Conservation (phyloP, 2,888 invertebrate genomes). For the Amphipoea lucens region DNA sequence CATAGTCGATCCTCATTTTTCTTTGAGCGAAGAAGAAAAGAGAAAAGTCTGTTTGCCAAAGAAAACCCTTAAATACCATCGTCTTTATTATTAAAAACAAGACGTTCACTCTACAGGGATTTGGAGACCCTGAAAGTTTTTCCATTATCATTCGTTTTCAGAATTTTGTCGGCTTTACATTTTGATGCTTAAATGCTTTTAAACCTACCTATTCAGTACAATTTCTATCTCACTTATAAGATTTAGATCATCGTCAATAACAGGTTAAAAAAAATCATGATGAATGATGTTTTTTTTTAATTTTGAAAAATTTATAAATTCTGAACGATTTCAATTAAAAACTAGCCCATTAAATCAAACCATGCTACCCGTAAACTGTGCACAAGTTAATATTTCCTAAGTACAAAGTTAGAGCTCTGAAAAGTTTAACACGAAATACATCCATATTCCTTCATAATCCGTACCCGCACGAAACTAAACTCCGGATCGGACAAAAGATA, state of each 20-base stretch:
- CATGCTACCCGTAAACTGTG: neutral
- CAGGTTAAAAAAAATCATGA: neutral
- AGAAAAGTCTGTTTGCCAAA: neutral
- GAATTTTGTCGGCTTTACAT: neutral
- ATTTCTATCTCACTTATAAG: neutral
- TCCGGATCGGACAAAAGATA: constrained; percentile 30
- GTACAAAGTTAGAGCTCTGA: constrained; percentile 12
- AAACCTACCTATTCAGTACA: neutral
- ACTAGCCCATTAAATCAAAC: neutral
- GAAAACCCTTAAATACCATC: constrained; percentile 1
- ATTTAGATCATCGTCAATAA: neutral
- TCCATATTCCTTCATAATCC: constrained; percentile 19
- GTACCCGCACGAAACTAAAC: constrained; percentile 25
- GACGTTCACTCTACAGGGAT: neutral
- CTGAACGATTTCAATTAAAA: neutral
- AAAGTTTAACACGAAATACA: constrained; percentile 29
- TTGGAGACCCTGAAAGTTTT: constrained; percentile 19
- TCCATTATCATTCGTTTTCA: constrained; percentile 1
- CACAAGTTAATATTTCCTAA: constrained; percentile 16
- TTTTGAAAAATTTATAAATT: neutral
- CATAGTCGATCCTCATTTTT: neutral
- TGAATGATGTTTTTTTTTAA: too few species aligned
- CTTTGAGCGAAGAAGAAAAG: neutral
- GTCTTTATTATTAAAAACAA: constrained; percentile 17
- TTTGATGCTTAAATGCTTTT: neutral